A percentile compares a stretch with the other conserved stretches of the same genome.
phyloP scores from a whole-genome alignment of 2,797 vertebrate species.

The Leptatherina wallacei region DNA sequence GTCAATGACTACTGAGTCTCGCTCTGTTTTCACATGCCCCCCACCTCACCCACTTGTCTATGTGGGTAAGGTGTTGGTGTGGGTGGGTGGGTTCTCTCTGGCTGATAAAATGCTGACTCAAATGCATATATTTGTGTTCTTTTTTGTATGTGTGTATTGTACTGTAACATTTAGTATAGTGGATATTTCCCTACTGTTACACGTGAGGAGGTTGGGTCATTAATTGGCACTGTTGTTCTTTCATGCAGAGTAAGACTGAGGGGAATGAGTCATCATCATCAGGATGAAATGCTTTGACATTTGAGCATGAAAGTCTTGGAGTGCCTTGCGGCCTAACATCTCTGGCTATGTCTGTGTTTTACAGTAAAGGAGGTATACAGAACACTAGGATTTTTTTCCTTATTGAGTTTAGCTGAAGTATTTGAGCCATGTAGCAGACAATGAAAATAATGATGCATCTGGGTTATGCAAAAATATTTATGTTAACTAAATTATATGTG shows the following conservation, averaged over 20 bases:
- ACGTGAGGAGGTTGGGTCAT: slow-evolving; percentile 64
- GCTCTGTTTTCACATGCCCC: slow-evolving; percentile 74
- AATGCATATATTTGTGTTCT: slow-evolving; percentile 19
- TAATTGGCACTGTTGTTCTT: slow-evolving; percentile 72
- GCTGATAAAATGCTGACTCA: slow-evolving; percentile 34
- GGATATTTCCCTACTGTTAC: slow-evolving; percentile 47
- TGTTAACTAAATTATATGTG: slow-evolving; percentile 39
- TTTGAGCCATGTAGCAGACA: slow-evolving; percentile 18
- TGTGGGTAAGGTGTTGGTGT: slow-evolving; percentile 26
- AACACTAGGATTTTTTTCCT: slow-evolving; percentile 22
- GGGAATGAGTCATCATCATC: slow-evolving; percentile 78
- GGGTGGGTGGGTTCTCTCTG: slow-evolving; percentile 17
- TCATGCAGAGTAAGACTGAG: slow-evolving; percentile 69
- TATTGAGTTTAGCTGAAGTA: slow-evolving; percentile 20
- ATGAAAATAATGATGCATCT: slow-evolving; percentile 21
- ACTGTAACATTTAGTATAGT: slow-evolving; percentile 24
- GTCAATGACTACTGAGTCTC: slow-evolving; percentile 77
- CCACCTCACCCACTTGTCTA: slow-evolving; percentile 38
- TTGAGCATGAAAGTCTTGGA: slow-evolving; percentile 80
- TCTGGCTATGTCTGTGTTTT: slow-evolving; percentile 58
- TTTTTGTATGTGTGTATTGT: slow-evolving; percentile 1
- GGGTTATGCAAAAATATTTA: slow-evolving; percentile 33
- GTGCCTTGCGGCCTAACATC: slow-evolving; percentile 66
- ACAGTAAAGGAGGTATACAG: slow-evolving; percentile 54
- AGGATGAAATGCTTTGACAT: slow-evolving; percentile 84